Conservation (phyloP, 2,113 vertebrate genomes). For the Coracopsis vasa region DNA sequence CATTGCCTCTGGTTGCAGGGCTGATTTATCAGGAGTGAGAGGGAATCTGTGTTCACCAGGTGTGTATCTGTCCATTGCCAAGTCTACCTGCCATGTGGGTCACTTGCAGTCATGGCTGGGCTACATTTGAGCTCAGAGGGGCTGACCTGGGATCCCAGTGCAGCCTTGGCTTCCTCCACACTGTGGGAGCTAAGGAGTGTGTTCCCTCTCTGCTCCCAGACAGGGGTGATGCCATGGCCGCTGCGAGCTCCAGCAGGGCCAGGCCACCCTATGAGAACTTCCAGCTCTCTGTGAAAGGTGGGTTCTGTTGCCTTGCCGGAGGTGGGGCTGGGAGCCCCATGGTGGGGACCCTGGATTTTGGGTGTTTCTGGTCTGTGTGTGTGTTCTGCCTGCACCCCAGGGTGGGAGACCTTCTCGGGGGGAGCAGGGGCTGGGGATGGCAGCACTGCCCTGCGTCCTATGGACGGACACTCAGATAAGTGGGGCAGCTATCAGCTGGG, state of each 20-base stretch:
- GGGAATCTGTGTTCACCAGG: neutral
- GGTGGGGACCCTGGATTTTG: fast-evolving
- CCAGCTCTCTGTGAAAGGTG: slow-evolving; percentile 91
- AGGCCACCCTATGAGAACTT: slow-evolving; percentile 85
- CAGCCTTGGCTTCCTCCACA: fast-evolving
- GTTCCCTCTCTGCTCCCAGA: slow-evolving; percentile 72
- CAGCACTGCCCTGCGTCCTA: fast-evolving
- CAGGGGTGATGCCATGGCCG: slow-evolving; percentile 87
- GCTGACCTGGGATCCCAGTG: neutral
- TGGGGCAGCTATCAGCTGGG: fast-evolving
- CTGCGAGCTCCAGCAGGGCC: slow-evolving; percentile 85
- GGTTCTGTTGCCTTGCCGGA: neutral
- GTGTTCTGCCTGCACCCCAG: neutral
- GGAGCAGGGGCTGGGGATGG: neutral
- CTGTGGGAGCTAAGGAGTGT: neutral
- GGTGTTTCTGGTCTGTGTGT: fast-evolving
- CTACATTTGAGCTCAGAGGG: neutral
- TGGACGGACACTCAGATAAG: neutral
- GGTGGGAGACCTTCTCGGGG: neutral
- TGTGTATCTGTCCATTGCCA: fast-evolving
- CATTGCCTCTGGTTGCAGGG: neutral
- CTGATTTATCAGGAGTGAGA: neutral
- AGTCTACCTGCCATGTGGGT: fast-evolving
- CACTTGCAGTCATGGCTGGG: fast-evolving
- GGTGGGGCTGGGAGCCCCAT: fast-evolving